Base-by-base conservation (phyloP, 2,888 invertebrate genomes). In the Steinernema scapterisci region DNA sequence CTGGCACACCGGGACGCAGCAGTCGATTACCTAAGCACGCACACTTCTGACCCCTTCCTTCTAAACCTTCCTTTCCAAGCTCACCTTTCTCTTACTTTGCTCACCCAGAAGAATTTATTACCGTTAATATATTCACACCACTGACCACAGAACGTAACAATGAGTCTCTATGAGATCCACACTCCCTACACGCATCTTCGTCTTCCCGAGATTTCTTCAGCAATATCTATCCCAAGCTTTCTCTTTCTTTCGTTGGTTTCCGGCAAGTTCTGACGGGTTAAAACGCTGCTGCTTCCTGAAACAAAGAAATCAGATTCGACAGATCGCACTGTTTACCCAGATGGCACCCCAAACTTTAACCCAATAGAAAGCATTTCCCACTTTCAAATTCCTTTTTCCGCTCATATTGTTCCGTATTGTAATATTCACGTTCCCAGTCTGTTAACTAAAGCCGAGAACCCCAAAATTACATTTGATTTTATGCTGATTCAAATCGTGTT, bases 1-100 rank as follows among this genome's bases (percentile, higher is more conserved):
- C 70, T 83, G 84, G 82, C 76, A 80, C 31, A 78, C 78, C 9
- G 38, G 38, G 5, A 38, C 38, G 38, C 81, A 80, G 72, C 81
- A 81, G 73, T 73, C 79, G 44, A 81, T 81, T 63, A 63, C 74
- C 25, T 54, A 46, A 52, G 48, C 70, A 21, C 16, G 51, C 27
- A 31, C 56, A n/a, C 51, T 51, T 43, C 38, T 70, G 38, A 13
- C n/a, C 21, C 46, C 43, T 54, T 44, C 71, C 56, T 27, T 71
- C 63, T 31, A 38, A 38, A 38, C 51, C 54, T 70, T 27, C 43
- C 23, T 31, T 45, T 56, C 51, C 71, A 71, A 52, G 71, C 45
- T 48, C 71, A 71, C 43, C 48, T 48, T 48, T 16, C 46, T 23
- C 46, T 71, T 16, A 46, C 45, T 45, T 48, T 48, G 45, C 71